These are phyloP conservation scores for Catharus fuscescens DNA, from an alignment of 2,113 vertebrate species.

Conservation along the genomic window DNA sequence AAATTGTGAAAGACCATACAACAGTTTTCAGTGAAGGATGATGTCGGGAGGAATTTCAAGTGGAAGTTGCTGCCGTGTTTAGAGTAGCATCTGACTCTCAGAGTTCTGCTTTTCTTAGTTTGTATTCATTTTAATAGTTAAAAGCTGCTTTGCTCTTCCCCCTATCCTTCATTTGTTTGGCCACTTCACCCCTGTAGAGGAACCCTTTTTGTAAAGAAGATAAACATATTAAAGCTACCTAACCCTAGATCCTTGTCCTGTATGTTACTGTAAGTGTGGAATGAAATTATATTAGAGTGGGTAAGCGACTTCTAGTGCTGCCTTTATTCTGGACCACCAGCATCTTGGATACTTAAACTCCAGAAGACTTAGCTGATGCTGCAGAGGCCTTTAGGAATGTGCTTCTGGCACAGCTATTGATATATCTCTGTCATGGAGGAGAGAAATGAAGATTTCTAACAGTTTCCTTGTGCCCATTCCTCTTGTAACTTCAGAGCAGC, in stretches of 20 bases:
- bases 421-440: not conserved
- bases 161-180: not conserved
- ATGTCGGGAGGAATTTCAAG: not conserved
- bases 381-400: not conserved
- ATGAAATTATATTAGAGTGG: not conserved
- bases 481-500: not conserved
- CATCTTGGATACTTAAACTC: not conserved
- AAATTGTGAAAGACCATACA: not conserved
- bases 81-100: not conserved
- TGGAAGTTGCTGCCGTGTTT: not conserved
- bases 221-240: not conserved
- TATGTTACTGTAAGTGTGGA: not conserved
- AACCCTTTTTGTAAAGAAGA: not conserved
- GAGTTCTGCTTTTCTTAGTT: not conserved
- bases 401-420: not conserved
- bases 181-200: not conserved
- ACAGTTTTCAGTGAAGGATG: not conserved
- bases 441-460: not conserved
- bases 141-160: not conserved
- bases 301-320: not conserved
- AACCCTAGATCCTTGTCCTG: not conserved
- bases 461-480: not conserved
- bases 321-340: not conserved
- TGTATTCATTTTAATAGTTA: not conserved
- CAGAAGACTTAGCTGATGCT: not conserved